Evolutionary conservation across 2,797 vertebrate species (phyloP).

Genomic region (Diceros bicornis): DNA sequence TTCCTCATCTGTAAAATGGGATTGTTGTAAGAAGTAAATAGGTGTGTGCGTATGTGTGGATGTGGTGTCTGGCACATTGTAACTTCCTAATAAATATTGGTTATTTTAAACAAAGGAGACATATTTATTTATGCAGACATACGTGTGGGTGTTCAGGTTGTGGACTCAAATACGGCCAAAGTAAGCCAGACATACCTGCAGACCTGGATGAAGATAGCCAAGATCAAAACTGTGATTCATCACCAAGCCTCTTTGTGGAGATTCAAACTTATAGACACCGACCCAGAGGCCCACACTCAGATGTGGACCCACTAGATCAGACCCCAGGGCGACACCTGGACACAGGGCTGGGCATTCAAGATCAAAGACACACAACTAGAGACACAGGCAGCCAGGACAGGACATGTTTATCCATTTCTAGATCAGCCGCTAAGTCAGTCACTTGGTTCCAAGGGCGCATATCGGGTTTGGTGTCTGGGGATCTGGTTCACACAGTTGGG

Average conservation of each 20-base stretch:
- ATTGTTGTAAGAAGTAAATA: background rate
- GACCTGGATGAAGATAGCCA: background rate
- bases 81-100: background rate
- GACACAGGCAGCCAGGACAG: background rate
- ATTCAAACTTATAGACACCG: background rate
- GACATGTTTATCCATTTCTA: background rate
- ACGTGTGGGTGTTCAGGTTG: background rate
- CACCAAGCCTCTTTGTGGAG: background rate
- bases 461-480: background rate
- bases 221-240: background rate
- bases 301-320: background rate
- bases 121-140: background rate
- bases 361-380: slow-evolving; percentile 13
- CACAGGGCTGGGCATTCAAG: background rate
- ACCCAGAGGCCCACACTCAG: background rate
- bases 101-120: slow-evolving; percentile 7
- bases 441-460: background rate
- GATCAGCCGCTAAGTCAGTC: background rate
- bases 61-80: background rate
- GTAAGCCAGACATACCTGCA: background rate
- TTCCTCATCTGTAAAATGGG: background rate
- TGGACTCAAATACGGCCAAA: background rate
- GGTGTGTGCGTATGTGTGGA: background rate
- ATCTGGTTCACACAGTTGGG: background rate
- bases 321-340: background rate